Base-by-base conservation (phyloP, 2,797 vertebrate genomes). In the Poeciliopsis turneri region DNA sequence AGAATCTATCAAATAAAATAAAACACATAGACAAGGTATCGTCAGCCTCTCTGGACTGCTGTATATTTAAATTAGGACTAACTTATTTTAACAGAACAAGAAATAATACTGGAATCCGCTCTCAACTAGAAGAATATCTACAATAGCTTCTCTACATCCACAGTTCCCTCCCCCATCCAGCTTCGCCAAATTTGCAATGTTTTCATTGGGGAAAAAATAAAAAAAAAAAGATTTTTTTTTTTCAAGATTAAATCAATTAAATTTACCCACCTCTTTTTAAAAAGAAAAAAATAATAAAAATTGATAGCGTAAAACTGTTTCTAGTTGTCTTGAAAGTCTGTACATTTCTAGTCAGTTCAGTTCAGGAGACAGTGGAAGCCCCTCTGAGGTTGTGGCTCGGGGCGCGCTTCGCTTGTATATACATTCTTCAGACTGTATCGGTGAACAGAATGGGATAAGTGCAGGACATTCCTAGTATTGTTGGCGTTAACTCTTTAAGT, bases 341-440 rank as follows among this genome's bases (percentile, higher is more conserved):
- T 98, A 97, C 97, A 97, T 97, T 97, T 97, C 97, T 96, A 95
- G 93, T 97, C 96, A 97, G 95, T 91, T 90, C 88, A 90, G 86
- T 96, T 97, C 86, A 93, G 96, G 96, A 96, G 94, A 89, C 84
- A 71, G 80, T 90, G 82, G 82, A 87, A 92, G 95, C 96, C 95
- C 96, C 96, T 1, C 80, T 78, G 92, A 93, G 70, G 80, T 90
- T 78, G 92, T 90, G 96, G 96, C 90, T 82, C 92, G 91, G 95
- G 96, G 96, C 71, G 93, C 92, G 90, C 86, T 92, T 93, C 85
- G 77, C 87, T 92, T 92, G 84, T 99, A 98, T 99, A 97, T 98
- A 99, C 98, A 99, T 99, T 99, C 98, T 98, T 99, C 96, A 97
- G 97, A 98, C 98, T 99, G 98, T 99, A 98, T 97, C 97, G 97